phyloP scores from a whole-genome alignment of 2,113 vertebrate genomes.

The Bagarius yarrelli region DNA sequence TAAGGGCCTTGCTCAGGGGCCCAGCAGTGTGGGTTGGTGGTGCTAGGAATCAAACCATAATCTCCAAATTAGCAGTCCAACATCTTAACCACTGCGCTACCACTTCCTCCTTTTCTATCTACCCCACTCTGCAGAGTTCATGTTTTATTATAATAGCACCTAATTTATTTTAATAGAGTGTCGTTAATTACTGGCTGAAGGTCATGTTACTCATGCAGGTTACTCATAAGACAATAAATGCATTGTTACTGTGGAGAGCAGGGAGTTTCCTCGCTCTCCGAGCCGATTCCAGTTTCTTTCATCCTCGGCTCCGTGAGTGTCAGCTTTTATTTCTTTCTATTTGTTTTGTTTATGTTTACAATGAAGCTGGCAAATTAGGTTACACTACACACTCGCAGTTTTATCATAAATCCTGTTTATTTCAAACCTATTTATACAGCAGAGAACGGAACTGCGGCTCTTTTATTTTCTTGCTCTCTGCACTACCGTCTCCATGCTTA shows the following conservation, averaged over 20 bases:
- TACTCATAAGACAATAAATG: slow-evolving; percentile 58
- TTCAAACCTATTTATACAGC: slow-evolving; percentile 16
- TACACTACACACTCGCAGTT: background rate
- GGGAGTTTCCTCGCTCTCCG: slow-evolving; percentile 36
- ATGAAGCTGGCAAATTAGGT: slow-evolving; percentile 4
- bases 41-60: too few relatives aligned
- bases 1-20: too few relatives aligned
- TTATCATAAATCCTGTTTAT: slow-evolving; percentile 2
- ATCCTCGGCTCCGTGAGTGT: background rate
- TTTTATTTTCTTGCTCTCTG: background rate
- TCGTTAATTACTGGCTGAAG: slow-evolving; percentile 64
- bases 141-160: slow-evolving; percentile 52
- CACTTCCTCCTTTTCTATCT: background rate
- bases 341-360: slow-evolving; percentile 27
- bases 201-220: slow-evolving; percentile 61
- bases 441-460: background rate
- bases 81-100: too few relatives aligned
- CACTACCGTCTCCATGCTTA: background rate
- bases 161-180: slow-evolving; percentile 62
- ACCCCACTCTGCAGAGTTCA: slow-evolving; percentile 19
- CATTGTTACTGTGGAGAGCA: slow-evolving; percentile 55
- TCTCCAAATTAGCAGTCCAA: too few relatives aligned
- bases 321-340: slow-evolving; percentile 16
- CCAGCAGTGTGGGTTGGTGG: too few relatives aligned
- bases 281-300: slow-evolving; percentile 12